These are phyloP conservation scores for Phocides pigmalion DNA, from an alignment of 1,140 invertebrate species.

Conservation along the genomic window DNA sequence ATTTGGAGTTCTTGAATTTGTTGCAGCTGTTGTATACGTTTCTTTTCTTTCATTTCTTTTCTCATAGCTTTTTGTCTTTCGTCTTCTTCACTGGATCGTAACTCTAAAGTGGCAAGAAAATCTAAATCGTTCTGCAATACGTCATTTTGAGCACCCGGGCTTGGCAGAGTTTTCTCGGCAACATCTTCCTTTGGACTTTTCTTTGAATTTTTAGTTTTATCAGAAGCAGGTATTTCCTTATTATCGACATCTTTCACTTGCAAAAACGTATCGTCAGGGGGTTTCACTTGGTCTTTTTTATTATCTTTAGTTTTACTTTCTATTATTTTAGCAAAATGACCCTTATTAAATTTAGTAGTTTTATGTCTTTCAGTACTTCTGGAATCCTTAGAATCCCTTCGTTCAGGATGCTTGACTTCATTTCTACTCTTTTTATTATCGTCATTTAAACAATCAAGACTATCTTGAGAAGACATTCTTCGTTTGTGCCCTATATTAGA, in stretches of 20 bases:
- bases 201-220: constrained; percentile 53
- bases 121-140: constrained; percentile 85
- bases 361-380: constrained; percentile 78
- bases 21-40: constrained; percentile 81
- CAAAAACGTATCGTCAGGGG: constrained; percentile 65
- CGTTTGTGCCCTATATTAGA: constrained; percentile 88
- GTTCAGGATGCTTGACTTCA: constrained; percentile 83
- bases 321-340: constrained; percentile 80
- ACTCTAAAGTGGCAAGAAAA: constrained; percentile 86
- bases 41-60: constrained; percentile 84
- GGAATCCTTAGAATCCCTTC: constrained; percentile 90
- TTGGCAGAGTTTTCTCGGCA: constrained; percentile 49
- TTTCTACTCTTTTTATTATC: constrained; percentile 89
- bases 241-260: constrained; percentile 61
- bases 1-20: constrained; percentile 82
- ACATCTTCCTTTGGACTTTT: constrained; percentile 49
- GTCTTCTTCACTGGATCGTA: constrained; percentile 84
- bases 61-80: constrained; percentile 83
- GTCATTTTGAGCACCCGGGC: constrained; percentile 48
- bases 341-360: constrained; percentile 81
- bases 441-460: constrained; percentile 86
- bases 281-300: constrained; percentile 80
- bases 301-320: constrained; percentile 85
- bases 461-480: constrained; percentile 91
- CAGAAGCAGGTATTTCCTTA: constrained; percentile 51